Base-by-base conservation (phyloP, 2,113 vertebrate genomes). In the Mohoua ochrocephala region DNA sequence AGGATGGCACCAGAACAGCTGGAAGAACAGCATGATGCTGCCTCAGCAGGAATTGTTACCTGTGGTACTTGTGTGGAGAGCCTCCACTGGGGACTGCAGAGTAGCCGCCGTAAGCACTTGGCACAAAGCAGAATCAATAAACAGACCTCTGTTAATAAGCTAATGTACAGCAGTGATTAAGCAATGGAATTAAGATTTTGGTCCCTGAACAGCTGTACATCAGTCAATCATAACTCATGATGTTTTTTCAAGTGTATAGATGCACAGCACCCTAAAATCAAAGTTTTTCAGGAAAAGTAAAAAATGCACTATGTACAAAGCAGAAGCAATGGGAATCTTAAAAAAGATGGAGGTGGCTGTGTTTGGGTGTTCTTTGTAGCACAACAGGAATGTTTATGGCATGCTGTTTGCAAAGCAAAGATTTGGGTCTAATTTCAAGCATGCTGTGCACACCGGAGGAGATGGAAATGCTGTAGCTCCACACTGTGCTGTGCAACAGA, bases 11-110 rank as follows among this genome's bases (percentile, higher is more conserved):
- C 49, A 35, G 75, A 97, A 87, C 97, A 97, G 96, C 95, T 97
- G 97, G 96, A 95, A 53, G 91, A 96, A 39, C 90, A 91, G 92
- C 87, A 14, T 6, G 74, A 1, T 78, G 92, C 94, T 93, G 93
- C 89, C 75, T 96, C 96, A 97, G 96, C 95, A 96, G 76, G 73
- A 94, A 42, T n/a, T 60, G 84, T 68, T 97, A 96, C 94, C 93
- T 96, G 84, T 44, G 80, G 64, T 84, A 54, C 54, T 11, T 13
- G 37, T 10, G 6, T 60, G 84, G 87, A 87, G 76, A 45, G 44
- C n/a, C 68, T 74, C 60, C 84, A 2, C 68, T 42, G 91, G 84
- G 93, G 87, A 83, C 64, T n/a, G 44, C 20, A 11, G 71, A 87
- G 84, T 45, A 86, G 92, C 92, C 8, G 0, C 47, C 1, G 28